Evolutionary conservation across 2,113 vertebrate species (phyloP), one percentile per base, ranked within the genome.

Genomic region (Sprattus sprattus): DNA sequence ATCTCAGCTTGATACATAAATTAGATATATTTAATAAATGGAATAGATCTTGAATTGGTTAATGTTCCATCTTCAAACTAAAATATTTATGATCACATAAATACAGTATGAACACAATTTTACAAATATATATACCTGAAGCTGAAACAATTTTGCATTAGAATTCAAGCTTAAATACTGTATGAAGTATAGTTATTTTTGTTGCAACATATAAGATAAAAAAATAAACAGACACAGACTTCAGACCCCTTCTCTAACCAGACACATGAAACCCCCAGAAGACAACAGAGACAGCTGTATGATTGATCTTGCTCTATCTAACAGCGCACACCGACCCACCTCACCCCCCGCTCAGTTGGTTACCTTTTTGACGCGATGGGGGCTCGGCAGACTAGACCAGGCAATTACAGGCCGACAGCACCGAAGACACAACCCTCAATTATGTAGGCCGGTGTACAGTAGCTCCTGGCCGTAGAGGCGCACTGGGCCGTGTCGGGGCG

Each of bases 331-430:
- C 10, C n/a, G n/a, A n/a, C n/a, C n/a, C 9, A 50, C 4, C 25
- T 16, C 49, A 3, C 84, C 6, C 64, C 64, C 32, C 71, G 54
- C 67, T 85, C 87, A 85, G 85, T 88, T 85, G 85, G 84, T 85
- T 85, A 84, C 84, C 85, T 85, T 71, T 71, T 28, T 88, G 87
- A 88, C 87, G 81, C 64, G 50, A 81, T 81, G n/a, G 84, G 82
- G 81, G 64, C 81, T 83, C 84, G 64, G 64, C 84, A 67, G 49
- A 83, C 84, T 88, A 84, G 82, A 67, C 64, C 44, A 85, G 81
- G 82, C 87, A 88, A 85, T 88, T 88, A 88, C 82, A 78, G 87
- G 39, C 64, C 85, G 87, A 88, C 85, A 84, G 84, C 84, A 88
- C 80, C 87, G 54, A 84, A 85, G 81, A 88, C 49, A 85, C 81